A percentile compares a stretch with the other conserved stretches of the same genome.
These are phyloP conservation scores for Nebria salina DNA, from an alignment of 2,888 invertebrate genomes.

Conservation along the genomic window DNA sequence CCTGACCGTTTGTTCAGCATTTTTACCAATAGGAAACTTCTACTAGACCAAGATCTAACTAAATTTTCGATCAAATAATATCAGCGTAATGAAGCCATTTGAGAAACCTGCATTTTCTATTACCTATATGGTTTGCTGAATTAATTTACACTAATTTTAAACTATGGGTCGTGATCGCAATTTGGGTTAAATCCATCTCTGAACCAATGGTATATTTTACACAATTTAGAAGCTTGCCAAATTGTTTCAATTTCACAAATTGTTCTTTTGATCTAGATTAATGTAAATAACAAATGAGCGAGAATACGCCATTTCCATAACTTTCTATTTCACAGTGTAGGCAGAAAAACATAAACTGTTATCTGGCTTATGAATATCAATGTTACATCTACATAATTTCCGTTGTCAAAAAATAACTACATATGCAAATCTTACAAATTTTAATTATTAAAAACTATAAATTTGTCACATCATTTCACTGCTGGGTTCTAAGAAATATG, in stretches of 20 bases:
- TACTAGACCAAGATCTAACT: background rate
- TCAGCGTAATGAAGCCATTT: no score
- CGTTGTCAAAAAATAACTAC: no score
- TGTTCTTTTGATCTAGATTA: constrained; percentile 28
- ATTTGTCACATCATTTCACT: no score
- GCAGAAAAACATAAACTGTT: background rate
- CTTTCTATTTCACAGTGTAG: background rate
- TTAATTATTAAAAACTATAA: no score
- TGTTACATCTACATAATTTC: background rate
- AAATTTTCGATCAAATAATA: background rate
- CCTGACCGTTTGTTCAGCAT: constrained; percentile 21
- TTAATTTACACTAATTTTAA: background rate
- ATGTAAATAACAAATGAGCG: constrained; percentile 15
- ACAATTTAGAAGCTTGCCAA: constrained; percentile 11
- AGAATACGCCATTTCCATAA: constrained; percentile 1
- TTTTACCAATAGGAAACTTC: background rate
- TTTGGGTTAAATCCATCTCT: background rate
- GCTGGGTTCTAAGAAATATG: no score
- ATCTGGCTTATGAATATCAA: background rate
- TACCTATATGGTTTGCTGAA: no score
- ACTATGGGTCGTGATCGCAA: background rate
- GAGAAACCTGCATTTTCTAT: no score
- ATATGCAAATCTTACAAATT: no score
- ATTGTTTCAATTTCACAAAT: constrained; percentile 29
- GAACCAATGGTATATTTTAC: background rate